Base-by-base conservation (phyloP, 2,888 invertebrate genomes). In the Hecatera dysodea region DNA sequence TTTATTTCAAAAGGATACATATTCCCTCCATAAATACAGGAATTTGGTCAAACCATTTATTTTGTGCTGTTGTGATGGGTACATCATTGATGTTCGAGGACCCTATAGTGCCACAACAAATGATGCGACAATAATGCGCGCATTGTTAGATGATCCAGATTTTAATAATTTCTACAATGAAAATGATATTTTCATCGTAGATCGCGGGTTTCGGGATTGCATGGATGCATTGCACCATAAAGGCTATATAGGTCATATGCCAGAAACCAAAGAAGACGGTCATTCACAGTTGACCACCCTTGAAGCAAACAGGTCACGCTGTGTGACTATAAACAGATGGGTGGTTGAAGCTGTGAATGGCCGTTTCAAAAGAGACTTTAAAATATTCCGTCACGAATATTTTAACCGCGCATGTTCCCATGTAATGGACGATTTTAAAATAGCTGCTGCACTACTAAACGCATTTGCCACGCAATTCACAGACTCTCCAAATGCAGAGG, bases 391-490 rank as follows among this genome's bases (percentile, higher is more conserved):
- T 17, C 75, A 72, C 36, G 60, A 68, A 33, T 77, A 77, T 73
- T 79, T 71, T 68, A 76, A 76, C 53, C 66, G 59, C 48, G 66
- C 36, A 39, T 76, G 61, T 67, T 67, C 60, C 50, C 24, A 78
- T 60, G 8, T 78, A 64, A 74, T 74, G 67, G 48, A 52, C 24
- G 77, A 76, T 72, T 78, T 76, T 72, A 78, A 75, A 77, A 77
- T 77, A 67, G 67, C 75, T 52, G 75, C 71, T 75, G 66, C 75
- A 68, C 68, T 78, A 42, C 59, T 74, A 15, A 52, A 44, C n/a
- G 55, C 67, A 19, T 55, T 42, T 29, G 7, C 9, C 9, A 7
- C 36, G 36, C 36, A 1, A 36, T 36, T 36, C 9, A 9, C 36
- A 36, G 36, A 36, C 7, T 9, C 7, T 36, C 7, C 9, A 36